A percentile compares a stretch with the other conserved stretches of the same genome.
These are phyloP conservation scores for Betta splendens DNA, from an alignment of 2,797 vertebrate genomes.

Conservation along the genomic window DNA sequence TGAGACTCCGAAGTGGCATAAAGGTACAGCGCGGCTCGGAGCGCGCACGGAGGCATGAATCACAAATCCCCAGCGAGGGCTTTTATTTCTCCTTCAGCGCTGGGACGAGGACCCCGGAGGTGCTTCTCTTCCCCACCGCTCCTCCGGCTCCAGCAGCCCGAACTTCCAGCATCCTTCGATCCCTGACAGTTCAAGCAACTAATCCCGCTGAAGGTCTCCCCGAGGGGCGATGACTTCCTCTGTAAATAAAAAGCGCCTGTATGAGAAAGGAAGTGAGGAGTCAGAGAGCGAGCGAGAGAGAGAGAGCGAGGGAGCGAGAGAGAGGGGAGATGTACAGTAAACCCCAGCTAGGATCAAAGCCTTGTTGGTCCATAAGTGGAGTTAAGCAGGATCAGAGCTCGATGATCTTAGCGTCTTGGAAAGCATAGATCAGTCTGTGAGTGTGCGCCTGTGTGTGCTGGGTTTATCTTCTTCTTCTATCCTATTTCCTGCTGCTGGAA, in stretches of 20 bases:
- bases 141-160: slow-evolving; percentile 15
- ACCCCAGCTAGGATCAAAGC: slow-evolving; percentile 31
- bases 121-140: slow-evolving; percentile 29
- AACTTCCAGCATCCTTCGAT: slow-evolving; percentile 34
- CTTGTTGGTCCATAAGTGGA: slow-evolving; percentile 33
- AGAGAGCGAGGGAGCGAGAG: slow-evolving; percentile 9
- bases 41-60: slow-evolving; percentile 48
- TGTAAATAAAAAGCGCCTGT: slow-evolving; percentile 15
- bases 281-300: background rate
- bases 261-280: background rate
- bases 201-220: slow-evolving; percentile 35
- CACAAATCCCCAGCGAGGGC: slow-evolving; percentile 57
- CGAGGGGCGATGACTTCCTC: slow-evolving; percentile 38
- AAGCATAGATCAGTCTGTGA: slow-evolving; percentile 19
- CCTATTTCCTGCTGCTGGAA: no score
- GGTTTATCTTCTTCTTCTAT: no score
- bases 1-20: slow-evolving; percentile 38
- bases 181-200: slow-evolving; percentile 49
- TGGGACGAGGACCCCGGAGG: slow-evolving; percentile 55
- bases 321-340: slow-evolving; percentile 35
- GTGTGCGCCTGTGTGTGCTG: background rate
- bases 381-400: slow-evolving; percentile 37
- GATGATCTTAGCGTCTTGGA: slow-evolving; percentile 26
- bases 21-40: slow-evolving; percentile 25
- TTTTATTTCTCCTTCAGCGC: slow-evolving; percentile 58